A percentile compares a stretch with the other conserved stretches of the same genome.
These are phyloP conservation scores for Heterohyrax brucei DNA, from an alignment of 2,797 vertebrate species.

Conservation along the genomic window DNA sequence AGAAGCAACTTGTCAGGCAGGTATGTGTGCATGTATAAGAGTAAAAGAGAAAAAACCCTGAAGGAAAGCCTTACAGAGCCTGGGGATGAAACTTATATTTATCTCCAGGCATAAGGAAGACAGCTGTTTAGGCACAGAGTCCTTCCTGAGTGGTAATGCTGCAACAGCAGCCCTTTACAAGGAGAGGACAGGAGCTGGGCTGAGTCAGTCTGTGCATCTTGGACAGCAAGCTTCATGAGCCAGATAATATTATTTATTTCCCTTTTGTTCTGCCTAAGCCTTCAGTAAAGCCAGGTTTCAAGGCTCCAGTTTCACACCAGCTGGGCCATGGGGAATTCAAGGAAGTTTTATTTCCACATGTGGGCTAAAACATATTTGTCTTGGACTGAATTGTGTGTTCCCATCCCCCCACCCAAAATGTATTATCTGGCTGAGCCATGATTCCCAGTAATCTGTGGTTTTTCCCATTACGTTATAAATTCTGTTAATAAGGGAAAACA, in stretches of 20 bases:
- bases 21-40: not conserved
- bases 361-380: not conserved
- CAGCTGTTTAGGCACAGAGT: not conserved
- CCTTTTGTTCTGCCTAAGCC: not conserved
- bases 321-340: conserved; percentile 1
- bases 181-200: not conserved
- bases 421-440: too few species aligned
- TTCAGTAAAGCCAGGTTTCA: conserved; percentile 63
- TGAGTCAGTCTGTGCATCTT: conserved; percentile 6
- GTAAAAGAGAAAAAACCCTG: not conserved
- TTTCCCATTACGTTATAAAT: too few species aligned
- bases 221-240: not conserved
- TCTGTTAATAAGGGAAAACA: too few species aligned
- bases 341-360: conserved; percentile 15
- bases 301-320: not conserved
- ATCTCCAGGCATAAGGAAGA: not conserved
- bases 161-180: not conserved
- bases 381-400: too few species aligned
- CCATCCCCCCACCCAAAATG: too few species aligned
- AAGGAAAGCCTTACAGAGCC: not conserved
- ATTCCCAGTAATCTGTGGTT: too few species aligned
- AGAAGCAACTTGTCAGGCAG: conserved; percentile 18
- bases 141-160: not conserved
- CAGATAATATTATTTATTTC: not conserved
- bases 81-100: not conserved